phyloP scores from a whole-genome alignment of 1,140 invertebrate species.

The Megalopta genalis region DNA sequence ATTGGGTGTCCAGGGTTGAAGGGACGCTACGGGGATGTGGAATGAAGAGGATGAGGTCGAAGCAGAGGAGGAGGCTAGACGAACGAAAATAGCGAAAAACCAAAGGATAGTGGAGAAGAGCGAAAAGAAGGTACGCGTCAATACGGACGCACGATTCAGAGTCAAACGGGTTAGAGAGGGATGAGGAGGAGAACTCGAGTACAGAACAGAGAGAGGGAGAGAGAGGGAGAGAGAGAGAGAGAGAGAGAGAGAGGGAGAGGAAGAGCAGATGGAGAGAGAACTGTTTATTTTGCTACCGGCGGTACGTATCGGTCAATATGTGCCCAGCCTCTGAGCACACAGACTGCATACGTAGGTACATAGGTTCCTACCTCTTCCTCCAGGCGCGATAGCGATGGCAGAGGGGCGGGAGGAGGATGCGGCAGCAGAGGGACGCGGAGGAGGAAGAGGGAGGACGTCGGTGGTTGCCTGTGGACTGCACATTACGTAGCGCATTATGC shows the following conservation, averaged over 20 bases:
- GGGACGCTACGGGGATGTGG: too few relatives aligned
- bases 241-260: conserved; percentile 44
- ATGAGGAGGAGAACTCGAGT: conserved; percentile 17
- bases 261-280: conserved; percentile 58
- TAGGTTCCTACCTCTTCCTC: conserved; percentile 62
- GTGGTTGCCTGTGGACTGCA: conserved; percentile 62
- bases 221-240: conserved; percentile 38
- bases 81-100: conserved; percentile 4
- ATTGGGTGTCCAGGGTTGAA: neutral
- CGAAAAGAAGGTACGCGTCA: neutral
- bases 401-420: neutral
- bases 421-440: neutral
- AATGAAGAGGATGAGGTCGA: too few relatives aligned
- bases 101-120: neutral
- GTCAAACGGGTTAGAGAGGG: conserved; percentile 19
- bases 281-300: conserved; percentile 75
- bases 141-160: neutral
- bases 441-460: conserved; percentile 23
- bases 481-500: conserved; percentile 70
- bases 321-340: conserved; percentile 73
- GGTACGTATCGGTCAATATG: conserved; percentile 76
- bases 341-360: conserved; percentile 69
- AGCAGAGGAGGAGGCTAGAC: neutral
- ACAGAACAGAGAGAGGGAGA: neutral
- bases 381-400: conserved; percentile 54